Evolutionary conservation across 2,888 invertebrate genomes (phyloP).

Genomic region (Eudemis profundana): DNA sequence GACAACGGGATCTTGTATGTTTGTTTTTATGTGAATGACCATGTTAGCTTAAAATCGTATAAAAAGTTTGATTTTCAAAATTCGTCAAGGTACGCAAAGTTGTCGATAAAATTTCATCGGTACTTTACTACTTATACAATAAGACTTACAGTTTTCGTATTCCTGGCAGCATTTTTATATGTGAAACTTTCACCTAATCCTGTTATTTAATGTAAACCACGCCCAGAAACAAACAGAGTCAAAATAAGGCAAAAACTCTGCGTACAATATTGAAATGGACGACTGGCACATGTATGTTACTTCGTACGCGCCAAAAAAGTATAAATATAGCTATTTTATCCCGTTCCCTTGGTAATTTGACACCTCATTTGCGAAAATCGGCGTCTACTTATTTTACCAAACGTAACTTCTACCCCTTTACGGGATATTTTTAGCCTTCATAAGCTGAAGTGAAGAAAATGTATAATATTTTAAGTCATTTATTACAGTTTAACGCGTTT

Average conservation of each 20-base stretch:
- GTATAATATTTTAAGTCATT: neutral
- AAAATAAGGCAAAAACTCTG: neutral
- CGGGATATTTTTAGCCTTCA: neutral
- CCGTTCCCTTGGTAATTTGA: slow-evolving; percentile 16
- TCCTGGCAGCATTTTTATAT: too few species aligned
- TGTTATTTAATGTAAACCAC: too few species aligned
- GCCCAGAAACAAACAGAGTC: neutral
- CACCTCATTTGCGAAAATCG: slow-evolving; percentile 29
- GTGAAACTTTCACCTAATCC: neutral
- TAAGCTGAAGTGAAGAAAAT: neutral
- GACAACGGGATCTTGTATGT: too few species aligned
- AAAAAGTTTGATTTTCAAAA: too few species aligned
- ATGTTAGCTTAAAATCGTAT: too few species aligned
- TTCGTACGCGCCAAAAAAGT: neutral
- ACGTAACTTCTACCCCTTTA: neutral
- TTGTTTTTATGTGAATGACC: too few species aligned
- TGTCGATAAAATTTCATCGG: too few species aligned
- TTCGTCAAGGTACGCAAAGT: neutral
- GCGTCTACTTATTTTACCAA: slow-evolving; percentile 6
- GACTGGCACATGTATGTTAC: neutral
- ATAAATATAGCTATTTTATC: slow-evolving; percentile 17
- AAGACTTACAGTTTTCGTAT: too few species aligned
- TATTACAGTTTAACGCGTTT: neutral
- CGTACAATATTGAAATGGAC: slow-evolving; percentile 13
- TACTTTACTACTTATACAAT: too few species aligned